These are phyloP conservation scores for Dendrocincla fuliginosa DNA, from an alignment of 2,797 vertebrate species.

Conservation along the genomic window DNA sequence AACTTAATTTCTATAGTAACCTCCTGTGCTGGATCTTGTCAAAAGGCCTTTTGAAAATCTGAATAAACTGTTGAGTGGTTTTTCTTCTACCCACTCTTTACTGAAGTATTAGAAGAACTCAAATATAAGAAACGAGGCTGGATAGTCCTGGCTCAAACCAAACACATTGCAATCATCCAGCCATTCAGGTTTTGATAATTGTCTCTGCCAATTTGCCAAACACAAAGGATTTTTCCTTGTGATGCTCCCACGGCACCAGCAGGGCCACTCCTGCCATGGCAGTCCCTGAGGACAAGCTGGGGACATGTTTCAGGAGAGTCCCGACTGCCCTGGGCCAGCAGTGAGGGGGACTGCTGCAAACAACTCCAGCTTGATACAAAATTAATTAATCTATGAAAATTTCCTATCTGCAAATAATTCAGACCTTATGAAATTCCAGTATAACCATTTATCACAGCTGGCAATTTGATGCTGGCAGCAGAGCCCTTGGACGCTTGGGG, in stretches of 20 bases:
- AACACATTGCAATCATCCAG: neutral
- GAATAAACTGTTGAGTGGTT: constrained; percentile 48
- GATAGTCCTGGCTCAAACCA: neutral
- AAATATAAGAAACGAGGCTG: neutral
- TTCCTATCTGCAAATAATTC: constrained; percentile 65
- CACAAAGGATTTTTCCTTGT: neutral
- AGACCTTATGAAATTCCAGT: constrained; percentile 62
- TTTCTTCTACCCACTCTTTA: constrained; percentile 40
- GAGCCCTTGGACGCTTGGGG: neutral
- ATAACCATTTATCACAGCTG: constrained; percentile 69
- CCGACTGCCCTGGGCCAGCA: accelerated
- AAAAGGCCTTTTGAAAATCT: constrained; percentile 64
- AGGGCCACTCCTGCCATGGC: neutral
- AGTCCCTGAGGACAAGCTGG: neutral
- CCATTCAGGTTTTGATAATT: neutral
- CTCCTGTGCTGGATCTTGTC: constrained; percentile 36
- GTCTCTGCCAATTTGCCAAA: neutral
- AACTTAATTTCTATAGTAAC: constrained; percentile 68
- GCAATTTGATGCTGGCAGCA: constrained; percentile 65
- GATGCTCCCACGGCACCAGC: accelerated
- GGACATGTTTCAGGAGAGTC: neutral
- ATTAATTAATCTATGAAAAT: constrained; percentile 68
- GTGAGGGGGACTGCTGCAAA: neutral
- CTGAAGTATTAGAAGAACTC: constrained; percentile 28
- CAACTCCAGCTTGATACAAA: constrained; percentile 17